Conservation (phyloP, 1,140 invertebrate species). For the Cotesia typhae region DNA sequence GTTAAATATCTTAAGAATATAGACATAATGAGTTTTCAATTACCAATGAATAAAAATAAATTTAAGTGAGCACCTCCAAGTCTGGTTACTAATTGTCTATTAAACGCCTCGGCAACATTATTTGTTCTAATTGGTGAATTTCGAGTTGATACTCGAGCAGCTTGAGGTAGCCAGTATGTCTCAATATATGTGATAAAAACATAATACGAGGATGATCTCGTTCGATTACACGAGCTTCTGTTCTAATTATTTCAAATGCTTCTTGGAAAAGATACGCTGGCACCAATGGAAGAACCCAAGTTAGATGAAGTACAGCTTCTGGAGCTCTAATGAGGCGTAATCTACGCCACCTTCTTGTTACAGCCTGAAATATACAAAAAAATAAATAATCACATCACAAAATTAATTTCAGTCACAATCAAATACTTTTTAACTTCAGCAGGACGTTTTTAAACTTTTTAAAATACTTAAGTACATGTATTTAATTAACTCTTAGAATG, state of each 20-base stretch:
- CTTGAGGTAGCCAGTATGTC: conserved; percentile 6
- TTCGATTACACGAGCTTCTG: neutral
- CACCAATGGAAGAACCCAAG: neutral
- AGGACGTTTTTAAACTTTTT: too few relatives aligned
- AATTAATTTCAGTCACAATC: too few relatives aligned
- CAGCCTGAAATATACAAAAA: too few relatives aligned
- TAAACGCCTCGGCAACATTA: conserved; percentile 8
- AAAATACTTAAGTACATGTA: too few relatives aligned
- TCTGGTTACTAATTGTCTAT: neutral
- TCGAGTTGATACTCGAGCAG: neutral
- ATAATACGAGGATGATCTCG: neutral
- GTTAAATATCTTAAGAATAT: too few relatives aligned
- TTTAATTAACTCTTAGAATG: too few relatives aligned
- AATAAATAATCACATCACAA: too few relatives aligned
- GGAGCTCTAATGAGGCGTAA: too few relatives aligned
- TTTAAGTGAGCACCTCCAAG: neutral
- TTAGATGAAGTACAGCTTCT: too few relatives aligned
- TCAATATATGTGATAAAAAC: neutral
- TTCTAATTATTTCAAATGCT: neutral
- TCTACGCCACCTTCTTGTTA: too few relatives aligned
- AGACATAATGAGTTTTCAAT: too few relatives aligned
- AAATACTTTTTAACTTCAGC: too few relatives aligned
- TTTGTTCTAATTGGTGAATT: neutral
- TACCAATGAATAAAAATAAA: neutral
- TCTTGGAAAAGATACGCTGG: neutral